Conservation (phyloP, 2,113 vertebrate genomes). For the Corvus hawaiiensis region DNA sequence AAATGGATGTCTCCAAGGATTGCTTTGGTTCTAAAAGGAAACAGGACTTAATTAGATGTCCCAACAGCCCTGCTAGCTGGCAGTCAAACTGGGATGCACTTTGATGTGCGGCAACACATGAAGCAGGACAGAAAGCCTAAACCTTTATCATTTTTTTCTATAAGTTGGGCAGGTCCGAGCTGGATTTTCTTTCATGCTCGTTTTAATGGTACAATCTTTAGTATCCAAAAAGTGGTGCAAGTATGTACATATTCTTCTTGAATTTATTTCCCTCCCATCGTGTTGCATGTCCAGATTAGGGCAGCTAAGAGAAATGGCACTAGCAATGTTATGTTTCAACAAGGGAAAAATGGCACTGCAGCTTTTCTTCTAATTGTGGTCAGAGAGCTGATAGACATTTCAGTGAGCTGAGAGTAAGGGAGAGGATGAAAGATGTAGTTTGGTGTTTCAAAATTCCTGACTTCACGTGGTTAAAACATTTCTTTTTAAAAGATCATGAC, state of each 20-base stretch:
- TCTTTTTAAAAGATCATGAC: not conserved
- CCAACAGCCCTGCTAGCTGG: not conserved
- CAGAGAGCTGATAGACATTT: not conserved
- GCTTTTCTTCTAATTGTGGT: not conserved
- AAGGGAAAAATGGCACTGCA: not conserved
- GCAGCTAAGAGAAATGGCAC: not conserved
- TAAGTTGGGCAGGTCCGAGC: not conserved
- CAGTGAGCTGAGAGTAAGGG: not conserved
- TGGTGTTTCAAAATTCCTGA: not conserved
- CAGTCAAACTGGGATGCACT: not conserved
- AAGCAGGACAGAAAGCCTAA: not conserved
- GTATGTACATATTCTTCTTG: not conserved
- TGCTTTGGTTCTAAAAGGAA: not conserved
- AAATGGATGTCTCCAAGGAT: rapidly evolving
- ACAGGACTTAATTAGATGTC: not conserved
- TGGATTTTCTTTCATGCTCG: not conserved
- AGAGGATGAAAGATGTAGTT: not conserved
- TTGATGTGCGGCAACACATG: not conserved
- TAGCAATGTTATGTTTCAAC: not conserved
- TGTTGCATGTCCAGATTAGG: not conserved
- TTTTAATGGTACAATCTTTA: not conserved
- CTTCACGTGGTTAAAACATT: not conserved
- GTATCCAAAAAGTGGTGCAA: not conserved
- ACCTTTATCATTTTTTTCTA: not conserved
- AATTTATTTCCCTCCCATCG: not conserved